Percentiles rank a stretch among this genome's conserved stretches.
Evolutionary conservation across 2,797 vertebrate genomes (phyloP).

Genomic region (Meriones psammophilus): DNA sequence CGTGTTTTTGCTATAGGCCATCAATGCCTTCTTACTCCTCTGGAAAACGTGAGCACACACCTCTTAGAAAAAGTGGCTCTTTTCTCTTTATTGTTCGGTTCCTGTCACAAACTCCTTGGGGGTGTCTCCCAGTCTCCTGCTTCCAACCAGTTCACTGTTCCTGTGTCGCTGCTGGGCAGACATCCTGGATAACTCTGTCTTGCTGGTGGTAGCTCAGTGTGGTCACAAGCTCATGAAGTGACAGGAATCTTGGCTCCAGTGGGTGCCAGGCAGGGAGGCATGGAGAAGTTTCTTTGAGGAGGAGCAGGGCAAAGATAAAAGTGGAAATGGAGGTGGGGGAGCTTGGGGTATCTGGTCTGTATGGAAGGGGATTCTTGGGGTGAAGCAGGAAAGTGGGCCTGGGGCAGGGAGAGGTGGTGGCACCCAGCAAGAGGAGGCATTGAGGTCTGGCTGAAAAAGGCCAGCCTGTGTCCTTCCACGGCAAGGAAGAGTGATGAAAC

Average conservation of each 20-base stretch:
- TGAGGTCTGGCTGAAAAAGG: neutral
- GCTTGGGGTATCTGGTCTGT: too few relatives aligned
- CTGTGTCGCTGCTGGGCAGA: neutral
- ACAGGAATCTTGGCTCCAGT: neutral
- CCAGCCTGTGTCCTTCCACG: neutral
- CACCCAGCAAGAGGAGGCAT: too few relatives aligned
- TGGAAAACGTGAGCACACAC: neutral
- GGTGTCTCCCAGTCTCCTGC: neutral
- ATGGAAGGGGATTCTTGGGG: neutral
- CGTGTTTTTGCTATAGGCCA: neutral
- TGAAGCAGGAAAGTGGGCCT: too few relatives aligned
- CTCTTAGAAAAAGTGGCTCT: neutral
- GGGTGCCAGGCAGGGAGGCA: neutral
- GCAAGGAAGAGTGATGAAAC: neutral
- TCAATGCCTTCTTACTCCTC: neutral
- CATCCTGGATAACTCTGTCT: fast-evolving
- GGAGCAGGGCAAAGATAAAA: neutral
- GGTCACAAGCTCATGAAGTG: neutral
- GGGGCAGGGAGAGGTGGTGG: too few relatives aligned
- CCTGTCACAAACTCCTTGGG: neutral
- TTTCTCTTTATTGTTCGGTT: conserved; percentile 7
- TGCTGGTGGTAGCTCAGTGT: neutral
- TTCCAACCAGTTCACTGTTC: conserved; percentile 18
- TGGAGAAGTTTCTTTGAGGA: neutral
- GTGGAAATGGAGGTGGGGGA: neutral